Evolutionary conservation across 2,113 vertebrate species (phyloP).

Genomic region (Eublepharis macularius): DNA sequence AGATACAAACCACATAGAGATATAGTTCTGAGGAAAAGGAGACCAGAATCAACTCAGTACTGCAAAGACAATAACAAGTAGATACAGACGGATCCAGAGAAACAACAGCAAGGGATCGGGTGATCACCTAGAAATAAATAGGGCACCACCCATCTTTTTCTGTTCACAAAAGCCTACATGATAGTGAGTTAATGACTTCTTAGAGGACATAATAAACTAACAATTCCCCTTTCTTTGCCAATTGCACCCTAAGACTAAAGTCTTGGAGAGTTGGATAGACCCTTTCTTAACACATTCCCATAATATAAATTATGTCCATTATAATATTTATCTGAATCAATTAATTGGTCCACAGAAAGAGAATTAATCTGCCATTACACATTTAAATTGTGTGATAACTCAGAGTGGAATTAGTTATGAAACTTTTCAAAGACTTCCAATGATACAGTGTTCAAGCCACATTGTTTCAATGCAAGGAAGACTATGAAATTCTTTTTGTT

Average conservation of each 20-base stretch:
- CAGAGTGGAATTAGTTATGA: not conserved
- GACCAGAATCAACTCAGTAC: no score
- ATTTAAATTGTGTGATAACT: not conserved
- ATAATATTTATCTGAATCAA: not conserved
- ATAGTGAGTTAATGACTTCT: not conserved
- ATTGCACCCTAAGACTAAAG: no score
- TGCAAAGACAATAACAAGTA: not conserved
- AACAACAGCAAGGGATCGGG: not conserved
- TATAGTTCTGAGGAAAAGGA: no score
- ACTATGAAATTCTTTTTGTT: slow-evolving; percentile 49
- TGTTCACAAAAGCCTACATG: not conserved
- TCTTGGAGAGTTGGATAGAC: not conserved
- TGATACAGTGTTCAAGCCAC: not conserved
- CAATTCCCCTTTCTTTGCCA: not conserved
- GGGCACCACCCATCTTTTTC: not conserved
- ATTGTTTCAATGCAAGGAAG: not conserved
- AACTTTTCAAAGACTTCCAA: not conserved
- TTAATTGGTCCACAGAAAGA: not conserved
- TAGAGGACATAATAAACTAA: not conserved
- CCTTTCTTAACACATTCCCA: not conserved
- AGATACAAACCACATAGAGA: no score
- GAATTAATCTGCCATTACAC: not conserved
- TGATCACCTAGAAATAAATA: not conserved
- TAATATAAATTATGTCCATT: not conserved
- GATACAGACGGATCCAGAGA: not conserved